Percentiles rank a stretch among this genome's conserved stretches.
Conservation (phyloP, 2,113 vertebrate species). For the Myotis brandtii region DNA sequence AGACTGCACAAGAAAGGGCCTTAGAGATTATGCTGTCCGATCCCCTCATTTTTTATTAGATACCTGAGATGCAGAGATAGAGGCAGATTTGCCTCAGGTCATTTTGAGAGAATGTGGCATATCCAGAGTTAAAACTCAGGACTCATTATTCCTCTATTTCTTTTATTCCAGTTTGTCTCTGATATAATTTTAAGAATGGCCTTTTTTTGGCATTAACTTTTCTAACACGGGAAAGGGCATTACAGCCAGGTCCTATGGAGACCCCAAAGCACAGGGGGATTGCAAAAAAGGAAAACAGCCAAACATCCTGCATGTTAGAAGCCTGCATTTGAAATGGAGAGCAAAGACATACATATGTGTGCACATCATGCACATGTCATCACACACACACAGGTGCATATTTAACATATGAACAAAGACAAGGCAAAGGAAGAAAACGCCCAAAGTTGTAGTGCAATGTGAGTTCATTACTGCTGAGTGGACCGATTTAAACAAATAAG, state of each 20-base stretch:
- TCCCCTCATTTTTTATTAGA: not conserved
- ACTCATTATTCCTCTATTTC: not conserved
- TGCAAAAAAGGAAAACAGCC: conserved; percentile 11
- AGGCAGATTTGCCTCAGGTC: not conserved
- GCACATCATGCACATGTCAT: not conserved
- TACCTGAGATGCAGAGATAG: not conserved
- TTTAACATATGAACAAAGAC: not conserved
- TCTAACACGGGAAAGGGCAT: not conserved
- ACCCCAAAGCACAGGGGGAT: not conserved
- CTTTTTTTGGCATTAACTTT: not conserved
- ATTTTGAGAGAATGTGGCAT: not conserved
- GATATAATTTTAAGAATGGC: conserved; percentile 2
- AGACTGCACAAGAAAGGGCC: not conserved
- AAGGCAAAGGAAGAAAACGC: not conserved
- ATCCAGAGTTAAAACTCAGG: not conserved
- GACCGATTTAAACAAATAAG: not conserved
- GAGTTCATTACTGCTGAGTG: not conserved
- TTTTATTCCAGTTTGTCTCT: conserved; percentile 11
- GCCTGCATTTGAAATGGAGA: not conserved
- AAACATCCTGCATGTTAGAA: conserved; percentile 15
- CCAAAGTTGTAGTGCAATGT: not conserved
- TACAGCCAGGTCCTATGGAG: not conserved
- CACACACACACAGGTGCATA: not conserved
- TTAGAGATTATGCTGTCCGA: not conserved
- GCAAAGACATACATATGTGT: not conserved